phyloP scores from a whole-genome alignment of 2,797 vertebrate genomes.

The Thamnophis elegans region DNA sequence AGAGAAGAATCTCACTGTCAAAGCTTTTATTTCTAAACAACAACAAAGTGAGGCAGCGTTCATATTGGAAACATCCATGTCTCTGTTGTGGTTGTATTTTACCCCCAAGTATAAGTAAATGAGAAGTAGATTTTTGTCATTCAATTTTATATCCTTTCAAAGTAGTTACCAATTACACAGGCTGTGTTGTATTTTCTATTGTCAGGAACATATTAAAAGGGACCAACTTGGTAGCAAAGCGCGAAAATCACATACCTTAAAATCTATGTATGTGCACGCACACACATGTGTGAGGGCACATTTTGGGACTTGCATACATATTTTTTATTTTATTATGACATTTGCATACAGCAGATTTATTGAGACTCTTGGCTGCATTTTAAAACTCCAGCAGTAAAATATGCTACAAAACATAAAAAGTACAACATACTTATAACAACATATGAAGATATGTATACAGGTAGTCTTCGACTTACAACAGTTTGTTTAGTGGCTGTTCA shows the following conservation, averaged over 20 bases:
- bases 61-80: conserved; percentile 33
- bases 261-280: background rate
- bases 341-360: background rate
- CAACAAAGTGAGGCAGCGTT: conserved; percentile 30
- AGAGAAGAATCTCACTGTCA: conserved; percentile 62
- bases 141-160: conserved; percentile 27
- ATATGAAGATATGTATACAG: background rate
- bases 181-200: conserved; percentile 22
- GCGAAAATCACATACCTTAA: conserved; percentile 25
- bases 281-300: background rate
- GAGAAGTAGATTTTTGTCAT: conserved; percentile 41
- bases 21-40: conserved; percentile 36
- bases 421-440: background rate
- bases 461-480: background rate
- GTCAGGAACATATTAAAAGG: conserved; percentile 23
- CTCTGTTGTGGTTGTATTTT: conserved; percentile 44
- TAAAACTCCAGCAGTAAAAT: background rate
- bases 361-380: background rate
- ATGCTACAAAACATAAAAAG: background rate
- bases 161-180: conserved; percentile 28
- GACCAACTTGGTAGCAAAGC: conserved; percentile 4
- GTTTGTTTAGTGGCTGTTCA: background rate
- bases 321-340: background rate
- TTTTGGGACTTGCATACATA: background rate
- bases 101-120: conserved; percentile 35